Evolutionary conservation across 2,113 vertebrate species (phyloP).

Genomic region (Coptodon bakossiorum): DNA sequence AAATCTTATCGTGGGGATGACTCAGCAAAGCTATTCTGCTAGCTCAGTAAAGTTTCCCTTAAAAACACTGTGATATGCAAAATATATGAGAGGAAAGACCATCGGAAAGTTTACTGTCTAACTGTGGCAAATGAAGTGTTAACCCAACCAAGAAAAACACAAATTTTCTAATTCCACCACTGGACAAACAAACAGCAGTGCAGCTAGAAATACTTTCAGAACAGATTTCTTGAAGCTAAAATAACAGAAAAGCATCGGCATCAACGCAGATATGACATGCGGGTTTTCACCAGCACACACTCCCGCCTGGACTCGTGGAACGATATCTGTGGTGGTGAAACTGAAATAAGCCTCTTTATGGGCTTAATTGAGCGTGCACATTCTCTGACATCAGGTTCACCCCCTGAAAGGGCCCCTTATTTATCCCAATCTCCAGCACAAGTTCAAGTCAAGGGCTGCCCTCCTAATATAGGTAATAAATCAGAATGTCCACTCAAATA

Average conservation of each 20-base stretch:
- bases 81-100: background rate
- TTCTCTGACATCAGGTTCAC: conserved; percentile 27
- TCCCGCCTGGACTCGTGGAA: background rate
- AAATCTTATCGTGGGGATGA: background rate
- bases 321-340: background rate
- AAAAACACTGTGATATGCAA: background rate
- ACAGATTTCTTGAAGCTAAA: background rate
- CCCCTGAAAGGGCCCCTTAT: conserved; percentile 23
- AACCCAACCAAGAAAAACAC: background rate
- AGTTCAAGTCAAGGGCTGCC: conserved; percentile 44
- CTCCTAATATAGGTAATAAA: conserved; percentile 54
- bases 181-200: background rate
- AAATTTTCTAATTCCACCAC: background rate
- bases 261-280: background rate
- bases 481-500: conserved; percentile 41
- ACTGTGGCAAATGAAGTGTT: background rate
- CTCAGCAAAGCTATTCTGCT: background rate
- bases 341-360: conserved; percentile 37
- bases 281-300: background rate
- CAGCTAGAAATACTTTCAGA: background rate
- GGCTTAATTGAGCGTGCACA: conserved; percentile 46
- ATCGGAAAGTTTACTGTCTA: background rate
- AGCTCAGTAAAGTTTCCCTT: background rate
- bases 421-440: conserved; percentile 38
- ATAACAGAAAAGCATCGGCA: background rate